phyloP scores from a whole-genome alignment of 2,888 invertebrate genomes.

The Hydrotaea diabolus region DNA sequence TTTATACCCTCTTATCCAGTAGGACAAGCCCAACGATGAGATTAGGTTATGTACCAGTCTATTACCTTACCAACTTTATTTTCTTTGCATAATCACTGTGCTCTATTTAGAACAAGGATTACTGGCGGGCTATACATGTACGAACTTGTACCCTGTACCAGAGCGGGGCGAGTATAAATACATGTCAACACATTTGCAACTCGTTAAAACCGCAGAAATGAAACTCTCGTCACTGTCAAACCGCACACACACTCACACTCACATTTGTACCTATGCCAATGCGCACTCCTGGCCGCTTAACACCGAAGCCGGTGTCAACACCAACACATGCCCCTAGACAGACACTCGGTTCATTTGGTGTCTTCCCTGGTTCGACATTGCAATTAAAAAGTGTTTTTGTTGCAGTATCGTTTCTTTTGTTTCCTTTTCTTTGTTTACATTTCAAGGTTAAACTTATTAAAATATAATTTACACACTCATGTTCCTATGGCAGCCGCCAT shows the following conservation, averaged over 20 bases:
- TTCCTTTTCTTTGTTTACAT: background rate
- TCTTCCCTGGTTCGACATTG: background rate
- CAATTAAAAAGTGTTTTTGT: background rate
- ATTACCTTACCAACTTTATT: no score
- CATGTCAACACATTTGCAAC: constrained; percentile 12
- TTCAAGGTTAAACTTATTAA: background rate
- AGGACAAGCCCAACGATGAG: no score
- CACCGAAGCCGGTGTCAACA: background rate
- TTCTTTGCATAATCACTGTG: no score
- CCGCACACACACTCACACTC: background rate
- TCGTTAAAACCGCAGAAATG: constrained; percentile 1
- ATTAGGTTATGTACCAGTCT: no score
- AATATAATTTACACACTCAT: no score
- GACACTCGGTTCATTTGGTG: background rate
- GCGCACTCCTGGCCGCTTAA: background rate
- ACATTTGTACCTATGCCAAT: no score
- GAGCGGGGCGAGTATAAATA: background rate
- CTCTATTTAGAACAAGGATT: no score
- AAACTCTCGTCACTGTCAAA: background rate
- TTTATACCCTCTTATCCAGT: no score
- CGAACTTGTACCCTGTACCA: background rate
- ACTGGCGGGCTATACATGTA: no score
- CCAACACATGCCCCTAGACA: background rate
- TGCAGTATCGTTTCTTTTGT: background rate
- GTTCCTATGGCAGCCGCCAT: no score